Base-by-base conservation (phyloP, 2,888 invertebrate genomes). In the Watsonalla cultraria region DNA sequence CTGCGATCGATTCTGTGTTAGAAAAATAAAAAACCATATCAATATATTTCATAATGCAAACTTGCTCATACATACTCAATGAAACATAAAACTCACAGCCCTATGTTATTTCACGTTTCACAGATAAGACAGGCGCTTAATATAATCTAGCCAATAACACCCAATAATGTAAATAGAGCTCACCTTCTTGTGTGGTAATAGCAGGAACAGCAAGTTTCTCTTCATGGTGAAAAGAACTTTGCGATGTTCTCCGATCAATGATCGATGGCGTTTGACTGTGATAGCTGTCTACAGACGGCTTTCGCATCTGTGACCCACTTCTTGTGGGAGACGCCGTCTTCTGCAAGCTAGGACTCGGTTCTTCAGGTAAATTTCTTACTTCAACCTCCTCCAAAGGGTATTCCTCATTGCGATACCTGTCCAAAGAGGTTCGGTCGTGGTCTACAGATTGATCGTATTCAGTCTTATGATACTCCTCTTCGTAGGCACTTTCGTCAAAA, bases 401-500 rank as follows among this genome's bases (percentile, higher is more conserved):
- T 63, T 90, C 82, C 61, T 89, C 78, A 59, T 90, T 80, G 82
- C 75, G 80, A 86, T 84, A 90, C 80, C 85, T 85, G 59, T 90
- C 88, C 64, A 89, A 76, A 68, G 90, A 88, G 54, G 78, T 78
- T 66, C 84, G 84, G 55, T 86, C 86, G 54, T 80, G 82, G 60
- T 89, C 88, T 71, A 76, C 77, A 67, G 73, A 67, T 86, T 85
- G 85, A 81, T 90, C 88, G 68, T 81, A 82, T 78, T 89, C 90
- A 90, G 90, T 89, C 90, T 90, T 89, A 83, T 89, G 68, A 75
- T 88, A 89, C 81, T 90, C 90, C 67, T 90, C 88, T 65, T 90
- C 90, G 80, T 89, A 90, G 90, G 90, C 90, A 90, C 90, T 89
- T 88, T 90, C 90, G 72, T 90, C 88, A 68, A 84, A 88, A 79